Conservation (phyloP, 2,113 vertebrate species). For the Mesoclemmys tuberculata region DNA sequence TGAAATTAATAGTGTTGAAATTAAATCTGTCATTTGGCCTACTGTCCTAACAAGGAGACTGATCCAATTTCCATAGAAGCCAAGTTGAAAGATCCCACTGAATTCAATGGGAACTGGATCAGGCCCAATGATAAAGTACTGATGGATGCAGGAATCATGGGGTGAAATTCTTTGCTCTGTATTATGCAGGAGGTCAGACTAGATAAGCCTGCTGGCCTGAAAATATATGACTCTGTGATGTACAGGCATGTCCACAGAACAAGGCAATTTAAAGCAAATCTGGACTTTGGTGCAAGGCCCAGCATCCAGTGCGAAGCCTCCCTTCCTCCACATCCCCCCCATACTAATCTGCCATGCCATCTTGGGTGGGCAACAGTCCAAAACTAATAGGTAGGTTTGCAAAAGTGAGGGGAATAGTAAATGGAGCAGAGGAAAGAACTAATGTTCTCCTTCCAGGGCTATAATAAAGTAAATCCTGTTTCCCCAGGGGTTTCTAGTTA, state of each 20-base stretch:
- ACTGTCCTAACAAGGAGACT: background rate
- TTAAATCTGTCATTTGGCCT: background rate
- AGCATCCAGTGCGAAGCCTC: background rate
- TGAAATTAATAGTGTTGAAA: background rate
- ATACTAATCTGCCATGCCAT: background rate
- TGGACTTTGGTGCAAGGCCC: background rate
- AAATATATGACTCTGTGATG: background rate
- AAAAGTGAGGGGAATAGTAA: background rate
- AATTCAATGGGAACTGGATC: constrained; percentile 7
- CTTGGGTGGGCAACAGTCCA: background rate
- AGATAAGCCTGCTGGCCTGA: background rate
- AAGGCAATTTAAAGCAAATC: background rate
- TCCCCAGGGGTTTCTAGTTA: background rate
- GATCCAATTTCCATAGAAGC: background rate
- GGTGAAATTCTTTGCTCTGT: background rate
- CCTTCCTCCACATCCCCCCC: background rate
- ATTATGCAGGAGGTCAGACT: background rate
- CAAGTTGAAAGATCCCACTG: background rate
- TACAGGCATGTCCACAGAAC: background rate
- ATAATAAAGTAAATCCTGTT: background rate
- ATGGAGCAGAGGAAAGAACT: background rate
- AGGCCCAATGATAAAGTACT: background rate
- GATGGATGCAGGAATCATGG: background rate
- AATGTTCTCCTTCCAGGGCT: background rate
- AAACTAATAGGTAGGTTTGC: background rate